These are phyloP conservation scores for Acrossocheilus fasciatus DNA, from an alignment of 2,797 vertebrate species.

Conservation along the genomic window DNA sequence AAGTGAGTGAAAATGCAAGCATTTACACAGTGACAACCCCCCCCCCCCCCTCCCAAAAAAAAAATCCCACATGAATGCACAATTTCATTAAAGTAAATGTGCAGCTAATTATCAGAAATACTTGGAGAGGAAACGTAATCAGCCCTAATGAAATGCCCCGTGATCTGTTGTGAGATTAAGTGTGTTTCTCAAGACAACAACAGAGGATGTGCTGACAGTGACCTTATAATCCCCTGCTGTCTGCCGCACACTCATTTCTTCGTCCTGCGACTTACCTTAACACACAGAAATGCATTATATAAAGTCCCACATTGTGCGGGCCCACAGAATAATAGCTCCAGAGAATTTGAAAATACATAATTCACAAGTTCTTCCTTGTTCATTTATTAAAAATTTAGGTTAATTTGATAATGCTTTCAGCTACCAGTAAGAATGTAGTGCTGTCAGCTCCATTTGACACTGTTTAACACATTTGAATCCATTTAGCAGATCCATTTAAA, in stretches of 20 bases:
- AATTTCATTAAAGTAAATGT: neutral
- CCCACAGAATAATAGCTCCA: neutral
- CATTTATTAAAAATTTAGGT: neutral
- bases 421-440: neutral
- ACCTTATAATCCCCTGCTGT: conserved; percentile 23
- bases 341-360: neutral
- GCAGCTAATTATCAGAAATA: neutral
- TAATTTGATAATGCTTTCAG: conserved; percentile 3
- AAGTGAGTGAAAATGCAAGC: conserved; percentile 71
- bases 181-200: conserved; percentile 21
- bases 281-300: neutral
- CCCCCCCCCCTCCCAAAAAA: neutral
- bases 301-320: neutral
- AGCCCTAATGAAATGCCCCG: neutral
- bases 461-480: neutral
- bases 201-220: conserved; percentile 8
- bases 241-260: neutral
- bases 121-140: neutral
- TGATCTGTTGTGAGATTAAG: conserved; percentile 38
- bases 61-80: neutral
- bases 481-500: conserved; percentile 2
- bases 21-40: neutral
- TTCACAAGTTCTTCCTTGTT: neutral
- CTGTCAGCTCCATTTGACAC: neutral
- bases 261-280: neutral